phyloP scores from a whole-genome alignment of 2,888 invertebrate species.

The Phyto melanocephala region DNA sequence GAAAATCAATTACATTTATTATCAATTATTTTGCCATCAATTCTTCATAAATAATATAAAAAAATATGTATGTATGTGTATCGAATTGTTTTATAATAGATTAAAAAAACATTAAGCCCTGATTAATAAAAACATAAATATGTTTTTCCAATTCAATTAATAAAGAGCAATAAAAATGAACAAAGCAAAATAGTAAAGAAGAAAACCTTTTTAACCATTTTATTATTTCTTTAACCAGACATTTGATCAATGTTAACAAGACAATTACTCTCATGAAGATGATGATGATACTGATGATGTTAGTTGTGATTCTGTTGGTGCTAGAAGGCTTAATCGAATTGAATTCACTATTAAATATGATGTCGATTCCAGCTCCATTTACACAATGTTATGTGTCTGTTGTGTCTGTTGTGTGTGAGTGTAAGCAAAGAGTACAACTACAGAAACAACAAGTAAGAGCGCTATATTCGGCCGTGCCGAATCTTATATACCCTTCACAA shows the following conservation, averaged over 20 bases:
- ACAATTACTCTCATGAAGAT: constrained; percentile 29
- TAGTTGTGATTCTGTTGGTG: background rate
- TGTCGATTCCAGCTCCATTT: background rate
- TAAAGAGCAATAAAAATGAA: background rate
- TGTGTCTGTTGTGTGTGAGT: background rate
- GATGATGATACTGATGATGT: background rate
- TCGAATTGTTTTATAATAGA: too few relatives aligned
- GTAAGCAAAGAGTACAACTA: too few relatives aligned
- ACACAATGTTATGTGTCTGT: background rate
- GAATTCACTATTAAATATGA: constrained; percentile 15
- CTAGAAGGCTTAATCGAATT: constrained; percentile 23
- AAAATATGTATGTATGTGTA: background rate
- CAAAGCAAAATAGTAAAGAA: background rate
- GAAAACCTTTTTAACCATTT: constrained; percentile 11
- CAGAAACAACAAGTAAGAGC: too few relatives aligned
- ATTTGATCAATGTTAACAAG: constrained; percentile 52
- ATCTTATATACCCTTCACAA: too few relatives aligned
- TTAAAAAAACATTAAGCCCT: constrained; percentile 1
- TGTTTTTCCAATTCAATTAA: background rate
- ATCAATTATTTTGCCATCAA: constrained; percentile 29
- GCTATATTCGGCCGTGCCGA: too few relatives aligned
- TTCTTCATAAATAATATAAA: background rate
- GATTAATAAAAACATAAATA: constrained; percentile 8
- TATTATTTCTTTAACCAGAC: constrained; percentile 33
- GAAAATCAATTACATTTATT: constrained; percentile 8